Evolutionary conservation across 2,113 vertebrate species (phyloP), one percentile per base, ranked within the genome.

Genomic region (Apteryx owenii): DNA sequence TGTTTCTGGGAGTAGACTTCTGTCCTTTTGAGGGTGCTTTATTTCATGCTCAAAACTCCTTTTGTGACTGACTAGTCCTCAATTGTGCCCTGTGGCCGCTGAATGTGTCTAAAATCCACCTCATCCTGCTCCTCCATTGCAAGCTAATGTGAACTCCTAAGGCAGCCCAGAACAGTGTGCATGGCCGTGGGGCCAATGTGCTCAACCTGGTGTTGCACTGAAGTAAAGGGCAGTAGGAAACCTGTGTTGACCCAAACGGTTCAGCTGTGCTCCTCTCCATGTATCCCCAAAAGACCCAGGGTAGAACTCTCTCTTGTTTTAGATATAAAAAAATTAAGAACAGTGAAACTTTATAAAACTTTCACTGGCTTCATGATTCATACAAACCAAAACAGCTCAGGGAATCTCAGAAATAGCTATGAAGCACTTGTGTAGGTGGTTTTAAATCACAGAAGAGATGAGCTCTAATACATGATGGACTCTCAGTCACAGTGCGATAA

Each of bases 391-490:
- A 88, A 12, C 40, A 93, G 72, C 65, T 88, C 38, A 75, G 83
- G 58, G 69, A 88, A 93, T 95, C 88, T 83, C 85, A 91, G 77
- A 71, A 87, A 79, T 48, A 73, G 31, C 68, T 85, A 70, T 85
- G 46, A 91, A 86, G 64, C 42, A 50, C 29, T 56, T 1, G 2
- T 81, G 79, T 66, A 89, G 88, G 56, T 90, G 50, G 88, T 90
- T 95, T 98, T 96, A 97, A 96, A 93, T 98, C 91, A 91, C 75
- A 15, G 22, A 70, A 78, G 16, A 88, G 78, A 78, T 12, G 44
- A 80, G 54, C 36, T 96, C 66, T 89, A 91, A 87, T 86, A 29
- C 53, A 21, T 84, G 68, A 88, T 89, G 83, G 83, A 73, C 69
- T 95, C 62, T 81, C 60, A 86, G 80, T 84, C 84, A 62, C 60